A percentile compares a stretch with the other conserved stretches of the same genome.
Evolutionary conservation across 2,888 invertebrate genomes (phyloP).

Genomic region (Dicyrtomina minuta): DNA sequence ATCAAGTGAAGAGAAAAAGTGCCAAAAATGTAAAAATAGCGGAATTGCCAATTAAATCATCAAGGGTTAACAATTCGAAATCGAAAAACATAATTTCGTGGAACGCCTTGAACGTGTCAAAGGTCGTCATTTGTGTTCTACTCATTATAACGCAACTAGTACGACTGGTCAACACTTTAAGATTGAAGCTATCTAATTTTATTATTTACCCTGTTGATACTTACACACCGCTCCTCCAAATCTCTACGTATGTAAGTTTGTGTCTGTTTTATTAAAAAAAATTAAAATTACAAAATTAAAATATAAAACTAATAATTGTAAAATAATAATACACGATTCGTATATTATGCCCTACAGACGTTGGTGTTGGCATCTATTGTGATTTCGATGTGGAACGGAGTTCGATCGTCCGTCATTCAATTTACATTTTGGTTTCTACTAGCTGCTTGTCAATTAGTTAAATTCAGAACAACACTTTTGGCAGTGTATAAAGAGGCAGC

Average conservation of each 20-base stretch:
- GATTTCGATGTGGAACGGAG: conserved; percentile 79
- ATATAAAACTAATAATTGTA: too few species aligned
- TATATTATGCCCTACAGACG: too few species aligned
- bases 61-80: conserved; percentile 34
- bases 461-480: conserved; percentile 64
- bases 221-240: conserved; percentile 34
- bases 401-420: conserved; percentile 83
- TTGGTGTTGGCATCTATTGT: conserved; percentile 72
- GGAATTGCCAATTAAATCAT: conserved; percentile 39
- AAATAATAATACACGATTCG: too few species aligned
- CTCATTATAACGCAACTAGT: conserved; percentile 37
- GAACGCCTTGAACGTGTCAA: conserved; percentile 53
- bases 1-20: too few species aligned
- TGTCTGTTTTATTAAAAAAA: too few species aligned
- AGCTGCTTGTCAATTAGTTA: conserved; percentile 70
- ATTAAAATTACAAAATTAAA: too few species aligned
- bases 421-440: conserved; percentile 89
- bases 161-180: conserved; percentile 8
- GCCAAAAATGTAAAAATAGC: too few species aligned
- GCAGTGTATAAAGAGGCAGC: too few species aligned
- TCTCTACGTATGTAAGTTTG: conserved; percentile 57
- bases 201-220: conserved; percentile 35
- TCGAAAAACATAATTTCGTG: too few species aligned
- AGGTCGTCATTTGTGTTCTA: conserved; percentile 21
- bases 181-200: neutral